A percentile compares a stretch with the other conserved stretches of the same genome.
Conservation (phyloP, 2,888 invertebrate genomes). For the Hylaea fasciaria region DNA sequence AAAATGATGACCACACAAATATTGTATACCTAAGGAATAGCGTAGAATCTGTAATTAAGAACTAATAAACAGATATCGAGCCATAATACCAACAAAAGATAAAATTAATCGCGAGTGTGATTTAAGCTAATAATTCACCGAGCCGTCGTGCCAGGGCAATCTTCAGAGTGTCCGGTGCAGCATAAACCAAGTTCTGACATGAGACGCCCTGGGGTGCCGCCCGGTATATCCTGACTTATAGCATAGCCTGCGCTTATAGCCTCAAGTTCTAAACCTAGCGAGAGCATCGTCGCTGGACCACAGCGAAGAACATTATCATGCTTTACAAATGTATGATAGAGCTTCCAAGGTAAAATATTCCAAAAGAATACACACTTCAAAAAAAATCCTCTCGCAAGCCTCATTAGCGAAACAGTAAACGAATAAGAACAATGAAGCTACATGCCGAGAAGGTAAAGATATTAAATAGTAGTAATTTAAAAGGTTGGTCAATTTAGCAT, state of each 20-base stretch:
- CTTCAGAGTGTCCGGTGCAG: slow-evolving; percentile 59
- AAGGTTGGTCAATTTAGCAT: slow-evolving; percentile 29
- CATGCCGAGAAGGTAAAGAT: slow-evolving; percentile 33
- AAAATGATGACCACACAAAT: not conserved
- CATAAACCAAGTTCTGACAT: slow-evolving; percentile 66
- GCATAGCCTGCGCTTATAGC: slow-evolving; percentile 24
- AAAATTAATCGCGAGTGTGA: slow-evolving; percentile 54
- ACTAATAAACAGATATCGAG: slow-evolving; percentile 40
- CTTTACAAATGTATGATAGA: slow-evolving; percentile 10
- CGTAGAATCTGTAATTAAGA: slow-evolving; percentile 26
- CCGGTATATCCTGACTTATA: slow-evolving; percentile 49
- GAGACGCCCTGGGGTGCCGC: slow-evolving; percentile 69
- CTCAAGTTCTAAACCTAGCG: slow-evolving; percentile 39
- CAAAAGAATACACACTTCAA: not conserved
- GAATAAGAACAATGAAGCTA: slow-evolving; percentile 26
- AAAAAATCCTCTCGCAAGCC: slow-evolving; percentile 5
- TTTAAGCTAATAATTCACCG: slow-evolving; percentile 65
- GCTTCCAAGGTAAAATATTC: not conserved
- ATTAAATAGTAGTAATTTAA: slow-evolving; percentile 40
- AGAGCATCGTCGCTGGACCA: slow-evolving; percentile 41
- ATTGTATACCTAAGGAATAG: slow-evolving; percentile 20
- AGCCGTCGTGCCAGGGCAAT: slow-evolving; percentile 62
- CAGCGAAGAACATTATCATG: slow-evolving; percentile 22
- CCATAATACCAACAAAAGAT: slow-evolving; percentile 52
- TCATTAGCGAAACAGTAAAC: slow-evolving; percentile 24